These are phyloP conservation scores for Achlya flavicornis DNA, from an alignment of 2,888 invertebrate species.

Conservation along the genomic window DNA sequence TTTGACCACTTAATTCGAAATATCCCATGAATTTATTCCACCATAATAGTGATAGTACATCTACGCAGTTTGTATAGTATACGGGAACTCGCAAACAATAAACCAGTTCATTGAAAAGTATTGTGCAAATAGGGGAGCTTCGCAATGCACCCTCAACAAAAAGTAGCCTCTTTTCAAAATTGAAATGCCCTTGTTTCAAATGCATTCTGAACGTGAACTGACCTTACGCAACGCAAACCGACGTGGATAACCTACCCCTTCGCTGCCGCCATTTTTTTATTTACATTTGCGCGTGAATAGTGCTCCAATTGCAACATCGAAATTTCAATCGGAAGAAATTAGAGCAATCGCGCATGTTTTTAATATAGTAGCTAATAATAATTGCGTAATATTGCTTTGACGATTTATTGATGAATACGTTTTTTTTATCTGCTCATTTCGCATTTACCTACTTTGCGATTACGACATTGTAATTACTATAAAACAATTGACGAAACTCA, in stretches of 20 bases:
- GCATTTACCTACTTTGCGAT: slow-evolving; percentile 17
- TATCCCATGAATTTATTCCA: slow-evolving; percentile 39
- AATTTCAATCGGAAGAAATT: slow-evolving; percentile 5
- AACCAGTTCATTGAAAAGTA: slow-evolving; percentile 71
- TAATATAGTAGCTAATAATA: neutral
- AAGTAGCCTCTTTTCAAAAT: slow-evolving; percentile 66
- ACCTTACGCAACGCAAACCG: slow-evolving; percentile 54
- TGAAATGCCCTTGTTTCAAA: slow-evolving; percentile 49
- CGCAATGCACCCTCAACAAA: slow-evolving; percentile 58
- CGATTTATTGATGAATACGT: slow-evolving; percentile 8
- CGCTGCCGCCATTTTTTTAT: slow-evolving; percentile 21
- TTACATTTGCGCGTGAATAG: slow-evolving; percentile 22
- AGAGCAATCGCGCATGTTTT: neutral
- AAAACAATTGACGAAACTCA: neutral
- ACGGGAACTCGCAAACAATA: slow-evolving; percentile 62
- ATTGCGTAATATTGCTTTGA: neutral
- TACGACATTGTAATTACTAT: neutral
- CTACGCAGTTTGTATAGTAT: slow-evolving; percentile 23
- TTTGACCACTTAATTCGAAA: slow-evolving; percentile 16
- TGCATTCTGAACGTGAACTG: slow-evolving; percentile 44
- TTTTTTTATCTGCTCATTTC: slow-evolving; percentile 12
- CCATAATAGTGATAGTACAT: slow-evolving; percentile 29
- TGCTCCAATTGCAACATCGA: slow-evolving; percentile 15
- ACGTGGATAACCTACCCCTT: slow-evolving; percentile 33
- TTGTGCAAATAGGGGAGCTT: slow-evolving; percentile 71